Percentiles rank a stretch among this genome's conserved stretches.
phyloP scores from a whole-genome alignment of 2,888 invertebrate species.

The Scaeva pyrastri region DNA sequence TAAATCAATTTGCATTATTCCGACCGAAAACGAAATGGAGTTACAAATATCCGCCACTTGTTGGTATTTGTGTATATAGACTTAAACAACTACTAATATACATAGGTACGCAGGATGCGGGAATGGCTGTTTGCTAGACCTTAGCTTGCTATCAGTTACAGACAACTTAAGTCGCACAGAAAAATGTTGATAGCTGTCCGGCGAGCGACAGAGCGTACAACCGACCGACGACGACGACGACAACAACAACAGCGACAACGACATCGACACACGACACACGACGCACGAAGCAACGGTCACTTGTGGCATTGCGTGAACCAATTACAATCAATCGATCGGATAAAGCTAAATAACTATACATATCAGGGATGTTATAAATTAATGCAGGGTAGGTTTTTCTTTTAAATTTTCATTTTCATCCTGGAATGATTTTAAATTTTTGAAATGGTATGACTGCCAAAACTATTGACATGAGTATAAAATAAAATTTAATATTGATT shows the following conservation, averaged over 20 bases:
- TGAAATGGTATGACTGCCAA: no score
- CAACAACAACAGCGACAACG: slow-evolving; percentile 4
- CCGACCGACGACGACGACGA: slow-evolving; percentile 4
- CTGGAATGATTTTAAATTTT: no score
- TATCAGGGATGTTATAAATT: slow-evolving; percentile 25
- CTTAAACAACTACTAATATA: background rate
- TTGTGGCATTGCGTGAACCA: slow-evolving; percentile 74
- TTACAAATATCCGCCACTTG: slow-evolving; percentile 65
- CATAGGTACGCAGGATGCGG: slow-evolving; percentile 35
- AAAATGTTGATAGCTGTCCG: slow-evolving; percentile 45
- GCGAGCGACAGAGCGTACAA: background rate
- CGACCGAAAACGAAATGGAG: slow-evolving; percentile 71
- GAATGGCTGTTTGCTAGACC: background rate
- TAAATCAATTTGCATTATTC: slow-evolving; percentile 77
- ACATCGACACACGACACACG: background rate
- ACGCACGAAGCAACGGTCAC: slow-evolving; percentile 25
- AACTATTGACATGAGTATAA: no score
- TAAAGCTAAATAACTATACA: slow-evolving; percentile 64
- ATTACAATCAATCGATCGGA: slow-evolving; percentile 72
- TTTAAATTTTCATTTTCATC: no score
- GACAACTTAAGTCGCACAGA: slow-evolving; percentile 1
- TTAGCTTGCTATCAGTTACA: slow-evolving; percentile 45
- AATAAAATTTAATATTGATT: no score
- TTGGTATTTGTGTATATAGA: slow-evolving; percentile 15
- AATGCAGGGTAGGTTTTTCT: background rate